phyloP scores from a whole-genome alignment of 1,140 invertebrate genomes.

The Lycorma delicatula region DNA sequence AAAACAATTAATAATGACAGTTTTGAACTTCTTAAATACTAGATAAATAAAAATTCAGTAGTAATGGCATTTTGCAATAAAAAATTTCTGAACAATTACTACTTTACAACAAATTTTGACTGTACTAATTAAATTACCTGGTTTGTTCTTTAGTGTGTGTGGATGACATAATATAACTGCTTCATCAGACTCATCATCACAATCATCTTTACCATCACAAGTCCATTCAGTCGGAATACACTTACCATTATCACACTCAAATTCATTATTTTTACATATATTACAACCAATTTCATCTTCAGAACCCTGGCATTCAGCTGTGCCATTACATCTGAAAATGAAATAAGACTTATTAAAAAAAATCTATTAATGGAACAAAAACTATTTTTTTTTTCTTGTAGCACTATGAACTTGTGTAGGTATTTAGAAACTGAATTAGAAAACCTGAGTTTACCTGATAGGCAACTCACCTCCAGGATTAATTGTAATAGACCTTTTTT shows the following conservation, averaged over 20 bases:
- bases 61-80: too few species aligned
- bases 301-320: slow-evolving; percentile 47
- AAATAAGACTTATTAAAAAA: neutral
- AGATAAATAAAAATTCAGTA: too few species aligned
- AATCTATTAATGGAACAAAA: neutral
- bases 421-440: neutral
- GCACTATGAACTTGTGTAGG: neutral
- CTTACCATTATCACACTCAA: slow-evolving; percentile 45
- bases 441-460: too few species aligned
- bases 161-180: slow-evolving; percentile 18
- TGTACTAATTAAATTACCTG: too few species aligned
- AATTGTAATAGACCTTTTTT: too few species aligned
- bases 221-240: slow-evolving; percentile 53
- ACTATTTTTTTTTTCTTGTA: neutral
- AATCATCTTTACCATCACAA: slow-evolving; percentile 56
- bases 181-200: slow-evolving; percentile 58
- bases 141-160: too few species aligned
- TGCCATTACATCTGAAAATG: slow-evolving; percentile 43
- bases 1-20: too few species aligned
- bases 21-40: too few species aligned
- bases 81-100: too few species aligned
- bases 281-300: slow-evolving; percentile 47
- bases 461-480: too few species aligned
- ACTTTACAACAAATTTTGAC: too few species aligned
- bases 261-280: slow-evolving; percentile 34